These are phyloP conservation scores for Sphinx pinastri DNA, from an alignment of 2,888 invertebrate genomes.

Conservation along the genomic window DNA sequence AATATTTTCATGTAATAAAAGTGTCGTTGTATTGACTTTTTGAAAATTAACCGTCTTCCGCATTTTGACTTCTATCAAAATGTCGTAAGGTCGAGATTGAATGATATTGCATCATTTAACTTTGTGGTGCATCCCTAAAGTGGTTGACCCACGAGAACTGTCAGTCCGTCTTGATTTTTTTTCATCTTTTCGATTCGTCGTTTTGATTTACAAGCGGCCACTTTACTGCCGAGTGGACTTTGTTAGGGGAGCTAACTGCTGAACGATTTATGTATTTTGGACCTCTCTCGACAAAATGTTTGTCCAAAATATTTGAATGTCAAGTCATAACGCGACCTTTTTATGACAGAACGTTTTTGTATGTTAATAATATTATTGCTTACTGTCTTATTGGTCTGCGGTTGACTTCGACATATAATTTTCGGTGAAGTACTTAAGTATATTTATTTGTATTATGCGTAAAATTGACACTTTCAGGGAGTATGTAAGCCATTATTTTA, in stretches of 20 bases:
- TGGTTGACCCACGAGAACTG: slow-evolving; percentile 62
- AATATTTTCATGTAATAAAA: slow-evolving; percentile 1
- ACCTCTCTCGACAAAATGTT: slow-evolving; percentile 66
- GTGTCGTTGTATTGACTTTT: slow-evolving; percentile 6
- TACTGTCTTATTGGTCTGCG: slow-evolving; percentile 57
- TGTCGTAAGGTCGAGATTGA: background rate
- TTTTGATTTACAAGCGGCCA: slow-evolving; percentile 80
- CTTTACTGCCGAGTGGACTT: slow-evolving; percentile 79
- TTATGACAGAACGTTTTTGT: slow-evolving; percentile 49
- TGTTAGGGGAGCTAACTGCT: slow-evolving; percentile 77
- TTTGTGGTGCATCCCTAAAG: slow-evolving; percentile 55
- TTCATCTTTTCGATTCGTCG: slow-evolving; percentile 74
- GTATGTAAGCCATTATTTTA: background rate
- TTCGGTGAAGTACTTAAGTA: slow-evolving; percentile 16
- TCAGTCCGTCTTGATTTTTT: slow-evolving; percentile 64
- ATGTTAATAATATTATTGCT: slow-evolving; percentile 40
- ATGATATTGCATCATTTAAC: background rate
- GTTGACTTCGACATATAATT: slow-evolving; percentile 38
- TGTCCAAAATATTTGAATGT: slow-evolving; percentile 75
- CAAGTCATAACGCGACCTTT: slow-evolving; percentile 66
- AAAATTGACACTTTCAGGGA: too few relatives aligned
- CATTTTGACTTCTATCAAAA: background rate
- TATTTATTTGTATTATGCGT: background rate
- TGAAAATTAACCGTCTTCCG: background rate
- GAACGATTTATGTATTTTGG: slow-evolving; percentile 73